phyloP scores from a whole-genome alignment of 2,888 invertebrate genomes.

The Chesias legatella region DNA sequence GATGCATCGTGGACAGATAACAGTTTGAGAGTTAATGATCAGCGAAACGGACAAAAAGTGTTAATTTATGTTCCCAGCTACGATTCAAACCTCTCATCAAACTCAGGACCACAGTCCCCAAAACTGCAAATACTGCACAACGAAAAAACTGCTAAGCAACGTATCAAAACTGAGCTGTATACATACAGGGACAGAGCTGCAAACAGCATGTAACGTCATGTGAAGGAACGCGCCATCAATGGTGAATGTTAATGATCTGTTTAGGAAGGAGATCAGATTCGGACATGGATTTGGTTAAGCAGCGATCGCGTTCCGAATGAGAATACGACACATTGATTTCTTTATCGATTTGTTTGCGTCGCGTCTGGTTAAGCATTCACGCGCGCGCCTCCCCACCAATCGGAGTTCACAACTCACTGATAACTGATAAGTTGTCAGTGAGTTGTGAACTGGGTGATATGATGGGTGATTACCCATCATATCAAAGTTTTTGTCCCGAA shows the following conservation, averaged over 20 bases:
- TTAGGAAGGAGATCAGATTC: conserved; percentile 23
- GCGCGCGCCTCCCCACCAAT: conserved; percentile 28
- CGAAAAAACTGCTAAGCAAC: conserved; percentile 35
- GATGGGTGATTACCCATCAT: too few species aligned
- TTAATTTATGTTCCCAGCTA: conserved; percentile 14
- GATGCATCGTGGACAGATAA: too few species aligned
- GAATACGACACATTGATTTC: conserved; percentile 48
- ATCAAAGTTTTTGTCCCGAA: too few species aligned
- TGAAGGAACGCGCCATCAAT: conserved; percentile 13
- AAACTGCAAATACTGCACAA: conserved; percentile 28
- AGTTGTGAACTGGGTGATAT: too few species aligned
- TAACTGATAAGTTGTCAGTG: background rate
- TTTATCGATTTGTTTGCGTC: conserved; percentile 45
- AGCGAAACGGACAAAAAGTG: too few species aligned
- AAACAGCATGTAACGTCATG: background rate
- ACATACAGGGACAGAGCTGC: background rate
- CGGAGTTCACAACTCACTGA: conserved; percentile 1
- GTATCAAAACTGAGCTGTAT: conserved; percentile 4
- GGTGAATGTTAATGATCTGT: conserved; percentile 33
- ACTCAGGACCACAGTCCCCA: conserved; percentile 35
- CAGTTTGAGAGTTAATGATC: too few species aligned
- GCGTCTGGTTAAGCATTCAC: conserved; percentile 22
- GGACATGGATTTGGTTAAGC: conserved; percentile 40
- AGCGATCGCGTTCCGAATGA: conserved; percentile 39
- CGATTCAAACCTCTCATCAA: conserved; percentile 24